Evolutionary conservation across 1,140 invertebrate genomes (phyloP).

Genomic region (Leucophenga varia): DNA sequence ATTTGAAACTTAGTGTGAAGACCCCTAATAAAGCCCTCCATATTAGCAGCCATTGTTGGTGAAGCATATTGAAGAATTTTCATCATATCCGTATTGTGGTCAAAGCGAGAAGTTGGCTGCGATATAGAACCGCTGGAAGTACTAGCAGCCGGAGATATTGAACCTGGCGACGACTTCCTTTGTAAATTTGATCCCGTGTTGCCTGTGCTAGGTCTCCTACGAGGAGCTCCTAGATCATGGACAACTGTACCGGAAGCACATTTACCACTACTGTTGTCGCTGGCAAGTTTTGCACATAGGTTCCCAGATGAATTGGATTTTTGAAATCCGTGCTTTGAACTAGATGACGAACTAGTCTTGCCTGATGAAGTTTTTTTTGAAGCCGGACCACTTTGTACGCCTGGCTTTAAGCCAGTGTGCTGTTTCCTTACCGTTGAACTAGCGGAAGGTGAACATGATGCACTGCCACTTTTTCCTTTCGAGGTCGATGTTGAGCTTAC

Average conservation of each 20-base stretch:
- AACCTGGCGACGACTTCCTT: slow-evolving; percentile 20
- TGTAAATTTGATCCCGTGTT: slow-evolving; percentile 13
- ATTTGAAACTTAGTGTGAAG: slow-evolving; percentile 85
- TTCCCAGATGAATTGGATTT: slow-evolving; percentile 50
- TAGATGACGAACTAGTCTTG: slow-evolving; percentile 6
- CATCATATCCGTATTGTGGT: slow-evolving; percentile 51
- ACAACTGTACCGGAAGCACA: slow-evolving; percentile 22
- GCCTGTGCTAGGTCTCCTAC: slow-evolving; percentile 31
- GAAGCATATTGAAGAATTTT: slow-evolving; percentile 51
- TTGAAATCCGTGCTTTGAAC: slow-evolving; percentile 43
- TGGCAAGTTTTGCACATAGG: slow-evolving; percentile 36
- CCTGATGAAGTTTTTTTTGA: slow-evolving; percentile 30
- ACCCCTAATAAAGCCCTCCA: slow-evolving; percentile 75
- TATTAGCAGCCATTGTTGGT: slow-evolving; percentile 50
- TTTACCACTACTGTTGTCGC: slow-evolving; percentile 28
- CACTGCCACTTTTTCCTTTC: too few relatives aligned
- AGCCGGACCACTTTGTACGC: slow-evolving; percentile 61
- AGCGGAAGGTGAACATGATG: not conserved
- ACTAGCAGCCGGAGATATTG: not conserved
- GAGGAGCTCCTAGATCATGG: slow-evolving; percentile 24
- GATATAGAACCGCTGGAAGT: slow-evolving; percentile 27
- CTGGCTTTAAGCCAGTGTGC: slow-evolving; percentile 81
- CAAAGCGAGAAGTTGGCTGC: slow-evolving; percentile 35
- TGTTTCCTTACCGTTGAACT: slow-evolving; percentile 54
- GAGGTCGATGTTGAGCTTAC: too few relatives aligned